Evolutionary conservation across 2,797 vertebrate genomes (phyloP).

Genomic region (Picus viridis): DNA sequence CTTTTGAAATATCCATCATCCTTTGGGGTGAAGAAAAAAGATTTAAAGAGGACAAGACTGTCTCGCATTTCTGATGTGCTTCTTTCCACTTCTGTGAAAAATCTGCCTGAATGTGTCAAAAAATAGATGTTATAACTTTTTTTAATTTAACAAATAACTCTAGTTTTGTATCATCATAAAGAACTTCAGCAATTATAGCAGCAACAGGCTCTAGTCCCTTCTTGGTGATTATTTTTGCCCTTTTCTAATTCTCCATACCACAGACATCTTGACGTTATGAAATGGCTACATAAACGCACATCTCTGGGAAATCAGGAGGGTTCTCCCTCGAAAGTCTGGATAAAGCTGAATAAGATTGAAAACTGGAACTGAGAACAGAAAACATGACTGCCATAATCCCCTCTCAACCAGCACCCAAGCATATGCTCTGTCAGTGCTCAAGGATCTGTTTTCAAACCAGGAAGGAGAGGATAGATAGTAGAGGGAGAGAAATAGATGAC

Average conservation of each 20-base stretch:
- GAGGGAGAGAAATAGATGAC: background rate
- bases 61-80: background rate
- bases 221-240: background rate
- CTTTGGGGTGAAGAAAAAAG: background rate
- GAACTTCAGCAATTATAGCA: background rate
- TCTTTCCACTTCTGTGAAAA: background rate
- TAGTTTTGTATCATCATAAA: background rate
- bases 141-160: background rate
- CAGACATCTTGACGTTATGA: background rate
- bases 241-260: background rate
- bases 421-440: background rate
- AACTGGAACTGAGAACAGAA: background rate
- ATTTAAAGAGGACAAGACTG: background rate
- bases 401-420: background rate
- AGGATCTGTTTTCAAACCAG: background rate
- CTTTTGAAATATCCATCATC: background rate
- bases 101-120: background rate
- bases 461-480: accelerated
- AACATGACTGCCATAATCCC: background rate
- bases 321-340: background rate
- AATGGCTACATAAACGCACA: background rate
- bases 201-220: background rate
- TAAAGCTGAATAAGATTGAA: background rate
- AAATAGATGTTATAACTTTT: background rate
- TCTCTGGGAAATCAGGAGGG: background rate